phyloP scores from a whole-genome alignment of 2,797 vertebrate species.

The Tolypeutes matacus region DNA sequence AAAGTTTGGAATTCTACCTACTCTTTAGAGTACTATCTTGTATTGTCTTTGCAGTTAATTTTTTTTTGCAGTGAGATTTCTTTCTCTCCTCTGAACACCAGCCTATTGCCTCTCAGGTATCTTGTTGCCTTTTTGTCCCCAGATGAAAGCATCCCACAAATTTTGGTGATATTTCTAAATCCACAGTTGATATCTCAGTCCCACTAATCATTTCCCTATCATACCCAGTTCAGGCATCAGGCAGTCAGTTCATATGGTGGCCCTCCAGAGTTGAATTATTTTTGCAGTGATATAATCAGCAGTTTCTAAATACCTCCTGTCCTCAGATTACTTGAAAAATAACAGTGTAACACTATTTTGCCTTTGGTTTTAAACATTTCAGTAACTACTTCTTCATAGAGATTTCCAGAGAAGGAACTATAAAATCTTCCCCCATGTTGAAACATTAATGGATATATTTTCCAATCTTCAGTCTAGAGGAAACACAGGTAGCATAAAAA shows the following conservation, averaged over 20 bases:
- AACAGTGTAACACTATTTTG: conserved; percentile 68
- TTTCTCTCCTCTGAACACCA: conserved; percentile 7
- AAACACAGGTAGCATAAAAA: conserved; percentile 55
- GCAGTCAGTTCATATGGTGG: background rate
- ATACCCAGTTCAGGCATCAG: background rate
- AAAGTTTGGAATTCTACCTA: conserved; percentile 1
- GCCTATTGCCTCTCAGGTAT: conserved; percentile 37
- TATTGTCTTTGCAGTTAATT: conserved; percentile 60
- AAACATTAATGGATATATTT: conserved; percentile 65
- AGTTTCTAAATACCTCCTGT: conserved; percentile 50
- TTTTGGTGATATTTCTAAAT: background rate
- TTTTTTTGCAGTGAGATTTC: conserved; percentile 4
- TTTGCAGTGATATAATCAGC: background rate
- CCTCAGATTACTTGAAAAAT: conserved; percentile 44
- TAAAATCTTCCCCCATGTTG: conserved; percentile 37
- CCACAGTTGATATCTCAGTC: background rate
- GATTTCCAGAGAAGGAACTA: conserved; percentile 68
- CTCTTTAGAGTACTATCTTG: conserved; percentile 22
- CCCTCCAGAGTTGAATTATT: conserved; percentile 12
- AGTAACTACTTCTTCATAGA: conserved; percentile 60
- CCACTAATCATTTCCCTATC: background rate
- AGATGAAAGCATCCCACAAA: conserved; percentile 8
- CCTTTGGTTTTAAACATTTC: conserved; percentile 80
- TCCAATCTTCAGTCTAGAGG: conserved; percentile 56
- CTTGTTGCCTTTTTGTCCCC: conserved; percentile 49